Base-by-base conservation (phyloP, 2,113 vertebrate genomes). In the Epinephelus moara region DNA sequence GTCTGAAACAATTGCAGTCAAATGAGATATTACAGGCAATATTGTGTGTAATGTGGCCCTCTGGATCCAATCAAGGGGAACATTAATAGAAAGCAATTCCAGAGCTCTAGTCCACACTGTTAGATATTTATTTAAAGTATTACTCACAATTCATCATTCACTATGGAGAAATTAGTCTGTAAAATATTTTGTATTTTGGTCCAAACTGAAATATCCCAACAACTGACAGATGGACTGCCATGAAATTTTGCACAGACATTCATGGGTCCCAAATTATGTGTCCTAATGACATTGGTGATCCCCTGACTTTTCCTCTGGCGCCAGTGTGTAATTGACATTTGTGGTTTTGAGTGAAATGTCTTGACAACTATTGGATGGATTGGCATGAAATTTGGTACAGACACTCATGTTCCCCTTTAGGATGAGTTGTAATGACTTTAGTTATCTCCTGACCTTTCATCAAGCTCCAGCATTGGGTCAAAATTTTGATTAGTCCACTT, bases 1-100 rank as follows among this genome's bases (percentile, higher is more conserved):
- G 68, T 55, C 78, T 80, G 71, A 88, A 81, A 85, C 77, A 74
- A 85, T 70, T 77, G 62, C 40, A 67, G 21, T 64, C 37, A 23
- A 81, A 81, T 77, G 18, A 84, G 33, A 74, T 82, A 67, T 87
- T 62, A 60, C 52, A 57, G 69, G 56, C 75, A 57, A n/a, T 53
- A 66, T 10, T 73, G 55, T 50, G 47, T 49, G 19, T 72, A 25
- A 80, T 75, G 60, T 63, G 56, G 3, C 75, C 47, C 62, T 77
- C 71, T 78, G 81, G 81, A 77, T 81, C 49, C 13, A 75, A 62
- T 85, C 82, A 84, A 71, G 47, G 7, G 33, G 2, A 77, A 70
- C 19, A 49, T 49, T 75, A 56, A 78, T 33, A 33, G 47, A 75
- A 62, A 82, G 40, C 33, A 27, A 37, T 61, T 74, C 23, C 63